A percentile compares a stretch with the other conserved stretches of the same genome.
Conservation (phyloP, 30 jellyfish, hydroid and myxozoan species). For the Chrysaora quinquecirrha region DNA sequence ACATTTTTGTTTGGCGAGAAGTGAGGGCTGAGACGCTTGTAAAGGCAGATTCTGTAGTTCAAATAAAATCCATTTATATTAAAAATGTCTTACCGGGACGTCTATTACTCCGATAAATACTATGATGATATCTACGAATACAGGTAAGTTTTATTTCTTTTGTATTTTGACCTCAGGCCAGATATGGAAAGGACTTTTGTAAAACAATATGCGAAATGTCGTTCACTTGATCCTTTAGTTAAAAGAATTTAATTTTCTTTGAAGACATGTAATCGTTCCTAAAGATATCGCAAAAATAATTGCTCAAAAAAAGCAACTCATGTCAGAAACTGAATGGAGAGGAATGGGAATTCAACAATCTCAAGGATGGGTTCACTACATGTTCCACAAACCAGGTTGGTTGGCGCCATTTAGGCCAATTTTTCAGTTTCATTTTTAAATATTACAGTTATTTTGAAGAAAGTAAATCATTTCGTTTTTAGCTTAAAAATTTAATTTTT, state of each 20-base stretch:
- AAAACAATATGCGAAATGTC: neutral
- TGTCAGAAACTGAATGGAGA: constrained; percentile 94
- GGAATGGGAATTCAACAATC: constrained; percentile 88
- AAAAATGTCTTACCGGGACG: constrained; percentile 63
- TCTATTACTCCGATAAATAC: no score
- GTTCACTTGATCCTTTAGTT: neutral
- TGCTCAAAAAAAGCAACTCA: constrained; percentile 60
- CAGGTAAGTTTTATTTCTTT: constrained; percentile 43
- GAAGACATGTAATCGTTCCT: constrained; percentile 92
- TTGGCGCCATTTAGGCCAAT: no score
- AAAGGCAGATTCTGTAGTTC: no score
- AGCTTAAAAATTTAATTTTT: no score
- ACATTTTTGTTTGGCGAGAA: no score
- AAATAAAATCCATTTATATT: no score
- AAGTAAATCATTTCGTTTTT: no score
- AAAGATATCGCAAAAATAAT: constrained; percentile 87
- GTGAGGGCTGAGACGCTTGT: no score
- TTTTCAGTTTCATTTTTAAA: no score
- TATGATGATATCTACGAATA: constrained; percentile 70
- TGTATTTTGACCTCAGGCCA: neutral
- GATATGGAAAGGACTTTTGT: neutral
- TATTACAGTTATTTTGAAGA: no score
- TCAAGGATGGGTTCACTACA: constrained; percentile 96
- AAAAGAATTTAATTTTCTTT: no score
- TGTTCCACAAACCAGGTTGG: constrained; percentile 97